Evolutionary conservation across 2,797 vertebrate genomes (phyloP), one percentile per base, ranked within the genome.

Genomic region (Psittacula derbiana): DNA sequence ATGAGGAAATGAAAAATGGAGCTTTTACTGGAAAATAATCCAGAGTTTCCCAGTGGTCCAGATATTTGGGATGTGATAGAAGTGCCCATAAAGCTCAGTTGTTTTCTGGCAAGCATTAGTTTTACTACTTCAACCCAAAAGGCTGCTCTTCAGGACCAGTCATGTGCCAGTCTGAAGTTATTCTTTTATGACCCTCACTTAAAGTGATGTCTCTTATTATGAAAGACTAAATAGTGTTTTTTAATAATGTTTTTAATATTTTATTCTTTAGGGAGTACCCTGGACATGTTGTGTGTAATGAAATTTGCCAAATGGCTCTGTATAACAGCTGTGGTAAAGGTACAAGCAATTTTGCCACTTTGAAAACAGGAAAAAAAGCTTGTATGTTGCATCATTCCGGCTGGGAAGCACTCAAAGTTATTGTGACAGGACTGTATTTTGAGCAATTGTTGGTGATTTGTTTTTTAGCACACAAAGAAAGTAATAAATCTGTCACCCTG

Each of bases 401-500:
- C 36, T 65, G 93, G 94, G 94, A 96, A 96, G 61, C 69, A 46
- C 55, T 90, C 84, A 70, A 82, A 96, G 86, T 89, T 95, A 75
- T 89, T 95, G 97, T 98, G 96, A 95, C 97, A 98, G 97, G 91
- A 78, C 85, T 95, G 93, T 97, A 97, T 98, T 98, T 98, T 98
- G 97, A 98, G 97, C 98, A 97, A 98, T 98, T 98, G 98, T 97
- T 97, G 97, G 97, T 97, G 95, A 98, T 98, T 98, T 97, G 94
- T 91, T 97, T 98, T 97, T 98, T 98, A 98, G 98, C 97, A 98
- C 96, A 95, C 96, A 97, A 97, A 98, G 98, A 98, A 97, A 97
- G 97, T 98, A 97, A 98, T 99, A 99, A 99, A 99, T 99, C 99
- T 99, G 98, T 99, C 99, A 98, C 97, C 97, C 97, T 96, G 97